Conservation (phyloP, 2,888 invertebrate genomes). For the Hirtodrosophila trivittata region DNA sequence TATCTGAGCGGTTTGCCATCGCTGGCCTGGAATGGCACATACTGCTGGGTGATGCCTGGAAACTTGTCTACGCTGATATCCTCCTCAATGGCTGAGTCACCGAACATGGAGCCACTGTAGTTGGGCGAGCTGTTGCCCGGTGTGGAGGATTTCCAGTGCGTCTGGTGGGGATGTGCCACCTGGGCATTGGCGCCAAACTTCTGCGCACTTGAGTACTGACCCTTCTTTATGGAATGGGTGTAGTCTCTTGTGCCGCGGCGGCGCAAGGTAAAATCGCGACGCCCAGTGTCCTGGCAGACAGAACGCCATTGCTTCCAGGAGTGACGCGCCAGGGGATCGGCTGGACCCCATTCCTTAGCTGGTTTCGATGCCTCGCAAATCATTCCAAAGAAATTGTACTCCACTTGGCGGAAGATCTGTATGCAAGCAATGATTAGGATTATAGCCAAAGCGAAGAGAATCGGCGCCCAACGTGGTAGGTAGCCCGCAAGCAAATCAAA, state of each 20-base stretch:
- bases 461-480: conserved; percentile 83
- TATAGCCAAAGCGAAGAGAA: conserved; percentile 79
- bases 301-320: conserved; percentile 84
- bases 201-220: conserved; percentile 82
- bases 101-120: conserved; percentile 84
- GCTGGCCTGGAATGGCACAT: conserved; percentile 79
- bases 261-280: conserved; percentile 83
- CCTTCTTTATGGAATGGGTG: conserved; percentile 84
- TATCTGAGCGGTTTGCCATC: conserved; percentile 77
- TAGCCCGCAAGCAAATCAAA: conserved; percentile 77
- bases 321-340: conserved; percentile 83
- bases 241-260: conserved; percentile 84
- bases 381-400: conserved; percentile 84
- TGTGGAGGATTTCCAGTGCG: conserved; percentile 83
- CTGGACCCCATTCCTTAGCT: conserved; percentile 84
- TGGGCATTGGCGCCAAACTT: conserved; percentile 68
- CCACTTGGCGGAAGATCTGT: conserved; percentile 84
- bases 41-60: conserved; percentile 81
- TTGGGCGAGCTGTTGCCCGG: conserved; percentile 84
- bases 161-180: conserved; percentile 53
- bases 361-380: conserved; percentile 84
- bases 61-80: conserved; percentile 84
- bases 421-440: conserved; percentile 82
- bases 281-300: conserved; percentile 84
- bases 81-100: conserved; percentile 84